Conservation (phyloP, 2,888 invertebrate genomes). For the Dryobotodes eremita region DNA sequence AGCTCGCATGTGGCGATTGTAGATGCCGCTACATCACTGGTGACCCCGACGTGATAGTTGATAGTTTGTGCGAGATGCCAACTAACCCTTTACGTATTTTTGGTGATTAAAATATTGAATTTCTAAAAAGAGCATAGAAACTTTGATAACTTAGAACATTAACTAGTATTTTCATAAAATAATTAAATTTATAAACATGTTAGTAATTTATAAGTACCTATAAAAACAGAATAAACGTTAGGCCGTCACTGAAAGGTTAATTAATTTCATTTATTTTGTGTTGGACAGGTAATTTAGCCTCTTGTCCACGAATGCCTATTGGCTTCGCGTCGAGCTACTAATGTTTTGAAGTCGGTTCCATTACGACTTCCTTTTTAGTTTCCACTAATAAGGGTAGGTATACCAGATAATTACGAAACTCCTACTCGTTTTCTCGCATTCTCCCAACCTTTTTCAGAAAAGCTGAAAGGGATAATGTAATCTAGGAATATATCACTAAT, state of each 20-base stretch:
- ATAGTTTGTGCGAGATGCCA: not conserved
- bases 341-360: constrained; percentile 21
- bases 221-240: not conserved
- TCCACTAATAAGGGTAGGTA: constrained; percentile 26
- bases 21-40: no score
- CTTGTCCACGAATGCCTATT: constrained; percentile 15
- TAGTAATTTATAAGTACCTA: not conserved
- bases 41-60: no score
- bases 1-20: no score
- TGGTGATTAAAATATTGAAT: not conserved
- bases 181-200: not conserved
- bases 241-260: not conserved
- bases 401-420: constrained; percentile 51
- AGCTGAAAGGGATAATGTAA: constrained; percentile 60
- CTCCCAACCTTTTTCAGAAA: constrained; percentile 40
- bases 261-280: constrained; percentile 20
- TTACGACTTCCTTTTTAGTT: constrained; percentile 17
- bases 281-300: constrained; percentile 47
- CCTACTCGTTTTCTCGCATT: constrained; percentile 32
- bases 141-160: not conserved
- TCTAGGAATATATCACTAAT: constrained; percentile 45
- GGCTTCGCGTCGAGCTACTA: constrained; percentile 3
- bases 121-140: not conserved
- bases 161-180: not conserved
- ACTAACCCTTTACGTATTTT: not conserved